Evolutionary conservation across 2,888 invertebrate genomes (phyloP).

Genomic region (Abrostola triplasia): DNA sequence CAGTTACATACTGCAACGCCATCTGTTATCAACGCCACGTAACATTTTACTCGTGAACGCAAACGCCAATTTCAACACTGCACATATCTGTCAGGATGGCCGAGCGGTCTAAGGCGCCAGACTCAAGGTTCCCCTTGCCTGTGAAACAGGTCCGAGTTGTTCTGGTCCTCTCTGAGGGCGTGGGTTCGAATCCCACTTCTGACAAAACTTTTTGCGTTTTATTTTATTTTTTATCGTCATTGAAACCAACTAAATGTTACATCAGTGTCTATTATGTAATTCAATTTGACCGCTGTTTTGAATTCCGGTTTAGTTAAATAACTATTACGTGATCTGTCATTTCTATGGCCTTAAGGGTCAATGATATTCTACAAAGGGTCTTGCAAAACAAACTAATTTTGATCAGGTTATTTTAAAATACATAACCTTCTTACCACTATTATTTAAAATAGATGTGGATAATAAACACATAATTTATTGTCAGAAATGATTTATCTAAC

Average conservation of each 20-base stretch:
- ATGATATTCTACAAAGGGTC: background rate
- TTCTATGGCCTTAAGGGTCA: slow-evolving; percentile 2
- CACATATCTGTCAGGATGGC: slow-evolving; percentile 91
- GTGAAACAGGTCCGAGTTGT: slow-evolving; percentile 90
- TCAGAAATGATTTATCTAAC: background rate
- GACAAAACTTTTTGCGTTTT: slow-evolving; percentile 85
- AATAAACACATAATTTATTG: background rate
- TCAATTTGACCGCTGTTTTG: background rate
- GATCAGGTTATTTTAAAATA: background rate
- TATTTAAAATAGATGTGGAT: too few relatives aligned
- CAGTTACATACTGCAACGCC: slow-evolving; percentile 54
- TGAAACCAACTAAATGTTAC: background rate
- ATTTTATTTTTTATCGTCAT: slow-evolving; percentile 13
- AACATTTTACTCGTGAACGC: slow-evolving; percentile 40
- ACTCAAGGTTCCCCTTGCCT: slow-evolving; percentile 85
- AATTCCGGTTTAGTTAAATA: slow-evolving; percentile 21
- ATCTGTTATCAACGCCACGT: slow-evolving; percentile 54
- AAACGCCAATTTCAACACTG: slow-evolving; percentile 59
- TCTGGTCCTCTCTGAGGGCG: slow-evolving; percentile 94
- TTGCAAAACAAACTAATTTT: slow-evolving; percentile 2
- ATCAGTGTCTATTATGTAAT: slow-evolving; percentile 26
- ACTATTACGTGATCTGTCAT: slow-evolving; percentile 3
- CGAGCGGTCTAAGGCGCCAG: slow-evolving; percentile 96
- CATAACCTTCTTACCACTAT: background rate
- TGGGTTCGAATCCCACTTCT: slow-evolving; percentile 95